Evolutionary conservation across 2,113 vertebrate species (phyloP), one percentile per base, ranked within the genome.

Genomic region (Rutilus rutilus): DNA sequence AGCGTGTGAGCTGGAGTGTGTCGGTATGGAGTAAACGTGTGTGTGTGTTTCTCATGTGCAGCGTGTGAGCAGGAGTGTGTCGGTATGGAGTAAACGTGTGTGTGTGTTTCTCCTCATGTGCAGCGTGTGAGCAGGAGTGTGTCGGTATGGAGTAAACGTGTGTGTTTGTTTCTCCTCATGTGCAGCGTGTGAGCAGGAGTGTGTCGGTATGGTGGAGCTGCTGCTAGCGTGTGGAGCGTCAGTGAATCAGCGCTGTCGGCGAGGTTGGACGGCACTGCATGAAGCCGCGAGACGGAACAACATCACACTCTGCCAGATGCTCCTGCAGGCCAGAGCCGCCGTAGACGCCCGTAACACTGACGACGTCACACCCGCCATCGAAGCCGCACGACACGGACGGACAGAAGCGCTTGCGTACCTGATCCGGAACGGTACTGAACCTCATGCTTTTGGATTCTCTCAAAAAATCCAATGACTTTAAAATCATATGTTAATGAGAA

Each of bases 251-350:
- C 96, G 98, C 2, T 99, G 98, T 89, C 95, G 94, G 83, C 95
- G 95, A 21, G 97, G 97, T 64, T 97, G 96, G 97, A 98, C 97
- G 0, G 97, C 97, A 2, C 96, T 99, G 74, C 97, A 99, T 0
- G 97, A 98, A 89, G 96, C 98, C 2, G 96, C 96, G 0, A 95
- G 95, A 4, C 93, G 95, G 85, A 95, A 97, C 33, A 96, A 96
- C 91, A 90, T 95, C 64, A 95, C 96, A 65, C 96, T 96, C 87
- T 97, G 96, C 19, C 96, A 97, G 36, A 93, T 96, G 54, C 94
- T 99, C 7, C 87, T 98, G 85, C 92, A 93, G 84, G 95, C 95
- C 0, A 95, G 97, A 5, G 97, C 97, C 88, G 93, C 95, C 64
- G 91, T 98, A 86, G 97, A 97, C 65, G 92, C 96, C 60, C 89